A percentile compares a stretch with the other conserved stretches of the same genome.
phyloP scores from a whole-genome alignment of 2,113 vertebrate genomes.

The Clinocottus analis region DNA sequence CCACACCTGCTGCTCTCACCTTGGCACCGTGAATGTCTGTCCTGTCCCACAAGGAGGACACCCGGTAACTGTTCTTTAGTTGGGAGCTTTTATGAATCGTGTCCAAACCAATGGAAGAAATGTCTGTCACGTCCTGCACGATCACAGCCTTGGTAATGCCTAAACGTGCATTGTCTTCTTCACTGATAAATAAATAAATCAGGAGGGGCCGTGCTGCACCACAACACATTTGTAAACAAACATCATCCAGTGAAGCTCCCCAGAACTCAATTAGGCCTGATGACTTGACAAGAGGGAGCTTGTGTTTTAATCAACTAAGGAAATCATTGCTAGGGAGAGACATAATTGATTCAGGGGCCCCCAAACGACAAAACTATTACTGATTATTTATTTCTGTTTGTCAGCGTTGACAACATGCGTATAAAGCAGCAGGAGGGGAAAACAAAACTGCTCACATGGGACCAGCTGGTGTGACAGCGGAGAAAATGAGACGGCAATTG shows the following conservation, averaged over 20 bases:
- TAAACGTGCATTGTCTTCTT: not conserved
- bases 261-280: slow-evolving; percentile 83
- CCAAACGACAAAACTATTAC: slow-evolving; percentile 82
- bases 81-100: not conserved
- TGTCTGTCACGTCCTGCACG: not conserved
- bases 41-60: slow-evolving; percentile 30
- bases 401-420: slow-evolving; percentile 69
- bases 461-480: slow-evolving; percentile 8
- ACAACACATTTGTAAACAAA: slow-evolving; percentile 36
- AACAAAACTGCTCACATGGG: slow-evolving; percentile 60
- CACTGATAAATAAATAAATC: slow-evolving; percentile 10
- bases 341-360: slow-evolving; percentile 74
- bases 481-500: not conserved
- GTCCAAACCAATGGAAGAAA: not conserved
- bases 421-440: slow-evolving; percentile 68
- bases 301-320: slow-evolving; percentile 73
- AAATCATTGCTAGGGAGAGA: slow-evolving; percentile 72
- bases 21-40: slow-evolving; percentile 33
- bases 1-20: slow-evolving; percentile 80
- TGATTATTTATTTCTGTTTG: slow-evolving; percentile 78
- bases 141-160: not conserved
- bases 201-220: not conserved
- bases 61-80: slow-evolving; percentile 16
- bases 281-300: slow-evolving; percentile 79
- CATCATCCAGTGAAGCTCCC: slow-evolving; percentile 54